Conservation (phyloP, 2,113 vertebrate species). For the Amazona vittata region DNA sequence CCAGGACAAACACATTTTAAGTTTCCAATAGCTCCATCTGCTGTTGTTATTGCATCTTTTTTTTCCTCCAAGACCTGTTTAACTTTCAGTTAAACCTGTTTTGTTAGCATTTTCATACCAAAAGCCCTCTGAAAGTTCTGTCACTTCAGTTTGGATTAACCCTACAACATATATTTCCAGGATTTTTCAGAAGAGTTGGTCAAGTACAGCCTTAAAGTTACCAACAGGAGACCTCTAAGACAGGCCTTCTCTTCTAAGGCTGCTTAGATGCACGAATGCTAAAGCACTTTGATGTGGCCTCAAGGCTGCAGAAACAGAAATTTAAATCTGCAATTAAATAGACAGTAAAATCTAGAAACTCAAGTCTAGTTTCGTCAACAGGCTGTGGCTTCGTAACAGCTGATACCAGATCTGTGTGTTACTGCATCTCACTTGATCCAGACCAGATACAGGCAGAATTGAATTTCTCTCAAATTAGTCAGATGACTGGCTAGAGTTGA, state of each 20-base stretch:
- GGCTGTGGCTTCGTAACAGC: neutral
- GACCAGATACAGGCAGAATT: neutral
- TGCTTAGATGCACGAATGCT: neutral
- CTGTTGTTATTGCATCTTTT: constrained; percentile 3
- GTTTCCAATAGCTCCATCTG: constrained; percentile 60
- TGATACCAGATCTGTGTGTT: neutral
- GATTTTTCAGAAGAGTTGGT: neutral
- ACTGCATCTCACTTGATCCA: neutral
- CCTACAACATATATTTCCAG: neutral
- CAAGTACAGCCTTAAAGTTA: neutral
- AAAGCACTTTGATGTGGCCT: neutral
- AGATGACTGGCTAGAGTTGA: neutral
- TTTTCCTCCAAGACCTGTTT: neutral
- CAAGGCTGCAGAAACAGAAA: neutral
- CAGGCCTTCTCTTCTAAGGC: neutral
- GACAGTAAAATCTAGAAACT: neutral
- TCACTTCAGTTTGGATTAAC: neutral
- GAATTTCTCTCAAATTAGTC: neutral
- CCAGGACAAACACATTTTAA: neutral
- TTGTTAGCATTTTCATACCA: neutral
- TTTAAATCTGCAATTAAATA: neutral
- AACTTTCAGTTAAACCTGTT: neutral
- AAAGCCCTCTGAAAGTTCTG: neutral
- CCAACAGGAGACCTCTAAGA: neutral
- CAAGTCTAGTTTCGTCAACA: neutral